These are phyloP conservation scores for Chloropsis cyanopogon DNA, from an alignment of 2,113 vertebrate species.

Conservation along the genomic window DNA sequence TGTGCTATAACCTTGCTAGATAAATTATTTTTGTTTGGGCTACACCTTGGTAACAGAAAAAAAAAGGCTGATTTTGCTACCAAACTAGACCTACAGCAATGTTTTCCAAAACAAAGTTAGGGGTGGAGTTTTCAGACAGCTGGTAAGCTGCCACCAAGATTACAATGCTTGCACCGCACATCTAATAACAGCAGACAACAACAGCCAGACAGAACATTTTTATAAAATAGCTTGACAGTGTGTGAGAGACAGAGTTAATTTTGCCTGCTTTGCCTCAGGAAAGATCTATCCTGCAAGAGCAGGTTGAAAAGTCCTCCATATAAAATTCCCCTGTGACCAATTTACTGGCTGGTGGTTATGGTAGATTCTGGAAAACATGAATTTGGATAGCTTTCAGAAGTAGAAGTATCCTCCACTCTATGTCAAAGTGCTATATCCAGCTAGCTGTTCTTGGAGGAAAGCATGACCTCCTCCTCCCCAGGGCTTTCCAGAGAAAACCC, in stretches of 20 bases:
- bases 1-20: background rate
- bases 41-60: background rate
- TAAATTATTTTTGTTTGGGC: background rate
- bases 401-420: background rate
- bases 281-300: background rate
- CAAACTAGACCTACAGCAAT: background rate
- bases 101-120: background rate
- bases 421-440: background rate
- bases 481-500: background rate
- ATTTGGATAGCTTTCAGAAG: background rate
- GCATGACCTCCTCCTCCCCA: background rate
- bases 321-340: background rate
- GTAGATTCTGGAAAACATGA: background rate
- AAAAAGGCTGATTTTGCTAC: background rate
- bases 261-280: background rate
- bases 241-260: background rate
- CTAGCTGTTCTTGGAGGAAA: background rate
- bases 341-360: background rate
- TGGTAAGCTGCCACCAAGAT: background rate
- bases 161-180: background rate
- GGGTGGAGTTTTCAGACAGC: background rate
- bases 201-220: background rate
- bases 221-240: background rate
- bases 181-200: background rate
- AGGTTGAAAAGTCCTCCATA: background rate